phyloP scores from a whole-genome alignment of 1,140 invertebrate genomes.

The Ceratina australensis region DNA sequence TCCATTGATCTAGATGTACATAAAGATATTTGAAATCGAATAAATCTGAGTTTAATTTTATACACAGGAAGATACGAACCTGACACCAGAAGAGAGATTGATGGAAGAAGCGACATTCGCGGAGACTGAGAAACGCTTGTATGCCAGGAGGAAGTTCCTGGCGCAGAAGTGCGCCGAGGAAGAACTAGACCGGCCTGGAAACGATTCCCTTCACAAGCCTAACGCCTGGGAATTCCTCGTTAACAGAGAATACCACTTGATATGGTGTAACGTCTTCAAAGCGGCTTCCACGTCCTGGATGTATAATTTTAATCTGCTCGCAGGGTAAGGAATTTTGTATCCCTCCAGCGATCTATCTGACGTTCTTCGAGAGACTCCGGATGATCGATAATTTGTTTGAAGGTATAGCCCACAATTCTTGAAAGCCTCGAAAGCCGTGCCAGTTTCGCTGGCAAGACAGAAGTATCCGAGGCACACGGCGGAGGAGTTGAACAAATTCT shows the following conservation, averaged over 20 bases:
- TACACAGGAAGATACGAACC: slow-evolving; percentile 67
- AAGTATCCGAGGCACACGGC: slow-evolving; percentile 88
- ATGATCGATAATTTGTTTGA: slow-evolving; percentile 44
- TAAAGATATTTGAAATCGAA: too few relatives aligned
- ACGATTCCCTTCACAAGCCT: slow-evolving; percentile 84
- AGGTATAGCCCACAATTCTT: slow-evolving; percentile 87
- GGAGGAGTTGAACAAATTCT: slow-evolving; percentile 83
- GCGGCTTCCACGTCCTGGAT: slow-evolving; percentile 93
- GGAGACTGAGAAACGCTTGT: slow-evolving; percentile 79
- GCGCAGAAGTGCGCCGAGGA: slow-evolving; percentile 78
- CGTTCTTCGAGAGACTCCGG: not conserved
- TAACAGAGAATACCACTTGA: slow-evolving; percentile 87
- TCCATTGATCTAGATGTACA: too few relatives aligned
- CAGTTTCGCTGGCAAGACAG: slow-evolving; percentile 87
- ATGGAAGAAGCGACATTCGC: slow-evolving; percentile 71
- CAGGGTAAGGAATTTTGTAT: slow-evolving; percentile 80
- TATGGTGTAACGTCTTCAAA: slow-evolving; percentile 93
- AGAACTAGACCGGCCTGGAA: slow-evolving; percentile 81
- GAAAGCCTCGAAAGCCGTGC: slow-evolving; percentile 87
- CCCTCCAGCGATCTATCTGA: too few relatives aligned
- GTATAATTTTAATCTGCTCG: slow-evolving; percentile 92
- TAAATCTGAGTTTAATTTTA: not conserved
- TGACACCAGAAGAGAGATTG: slow-evolving; percentile 72
- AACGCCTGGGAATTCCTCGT: slow-evolving; percentile 93
- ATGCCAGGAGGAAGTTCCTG: slow-evolving; percentile 77